Conservation (phyloP, 1,140 invertebrate species). For the Atta texana region DNA sequence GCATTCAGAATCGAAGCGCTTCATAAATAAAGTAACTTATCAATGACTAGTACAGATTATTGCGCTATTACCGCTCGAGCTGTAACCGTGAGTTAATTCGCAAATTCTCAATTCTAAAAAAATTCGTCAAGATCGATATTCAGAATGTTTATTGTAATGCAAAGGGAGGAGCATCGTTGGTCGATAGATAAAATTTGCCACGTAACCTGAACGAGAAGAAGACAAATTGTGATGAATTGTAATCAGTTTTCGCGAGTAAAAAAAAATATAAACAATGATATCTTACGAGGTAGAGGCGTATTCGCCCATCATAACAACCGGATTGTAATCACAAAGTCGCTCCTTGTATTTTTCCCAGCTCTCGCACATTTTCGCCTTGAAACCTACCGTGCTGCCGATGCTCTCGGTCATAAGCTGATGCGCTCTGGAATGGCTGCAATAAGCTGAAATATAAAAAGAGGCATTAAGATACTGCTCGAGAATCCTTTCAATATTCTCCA, state of each 20-base stretch:
- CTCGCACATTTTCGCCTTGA: conserved; percentile 80
- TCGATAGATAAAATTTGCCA: conserved; percentile 79
- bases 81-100: conserved; percentile 19
- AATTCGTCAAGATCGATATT: conserved; percentile 6
- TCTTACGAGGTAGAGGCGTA: conserved; percentile 81
- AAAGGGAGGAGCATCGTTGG: conserved; percentile 78
- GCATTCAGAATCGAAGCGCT: conserved; percentile 31
- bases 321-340: conserved; percentile 77
- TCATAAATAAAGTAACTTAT: conserved; percentile 79
- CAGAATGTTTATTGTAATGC: conserved; percentile 69
- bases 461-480: neutral
- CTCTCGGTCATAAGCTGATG: conserved; percentile 86
- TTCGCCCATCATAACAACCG: conserved; percentile 80
- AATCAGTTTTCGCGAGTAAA: neutral
- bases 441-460: conserved; percentile 75
- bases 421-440: conserved; percentile 86
- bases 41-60: conserved; percentile 80
- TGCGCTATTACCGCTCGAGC: conserved; percentile 39
- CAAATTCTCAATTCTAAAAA: conserved; percentile 8
- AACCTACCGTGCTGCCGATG: conserved; percentile 81
- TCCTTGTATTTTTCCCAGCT: conserved; percentile 81
- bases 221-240: neutral
- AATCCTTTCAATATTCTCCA: neutral
- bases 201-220: conserved; percentile 72
- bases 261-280: neutral